Evolutionary conservation across 37 sponge, comb jelly and placozoan species (phyloP).

Genomic region (Bolinopsis microptera): DNA sequence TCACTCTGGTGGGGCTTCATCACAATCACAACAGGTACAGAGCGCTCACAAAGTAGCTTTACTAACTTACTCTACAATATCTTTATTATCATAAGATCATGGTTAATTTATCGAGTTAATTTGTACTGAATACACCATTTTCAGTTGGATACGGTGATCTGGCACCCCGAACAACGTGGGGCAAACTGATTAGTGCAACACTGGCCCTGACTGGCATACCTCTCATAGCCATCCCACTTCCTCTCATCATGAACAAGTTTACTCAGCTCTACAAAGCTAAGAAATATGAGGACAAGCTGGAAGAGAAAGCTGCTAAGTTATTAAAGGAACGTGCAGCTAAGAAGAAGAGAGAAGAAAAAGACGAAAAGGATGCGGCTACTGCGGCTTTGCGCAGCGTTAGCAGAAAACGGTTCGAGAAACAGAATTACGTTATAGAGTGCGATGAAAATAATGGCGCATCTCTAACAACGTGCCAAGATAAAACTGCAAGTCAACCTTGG

Average conservation of each 20-base stretch:
- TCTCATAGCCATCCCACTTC: conserved; percentile 35
- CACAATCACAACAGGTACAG: conserved; percentile 27
- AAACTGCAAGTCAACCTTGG: too few relatives aligned
- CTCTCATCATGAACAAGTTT: conserved; percentile 36
- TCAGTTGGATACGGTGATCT: conserved; percentile 22
- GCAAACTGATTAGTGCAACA: neutral
- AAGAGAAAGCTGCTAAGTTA: neutral
- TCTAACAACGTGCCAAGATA: neutral
- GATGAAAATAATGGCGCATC: neutral
- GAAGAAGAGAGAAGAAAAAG: neutral
- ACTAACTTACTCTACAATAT: too few relatives aligned
- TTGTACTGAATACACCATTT: neutral
- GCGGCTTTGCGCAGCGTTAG: neutral
- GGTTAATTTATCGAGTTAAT: too few relatives aligned
- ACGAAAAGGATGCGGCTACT: neutral
- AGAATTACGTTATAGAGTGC: neutral
- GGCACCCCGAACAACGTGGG: conserved; percentile 19
- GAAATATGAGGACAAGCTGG: neutral
- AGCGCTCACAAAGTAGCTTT: too few relatives aligned
- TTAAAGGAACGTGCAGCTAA: neutral
- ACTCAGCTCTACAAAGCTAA: neutral
- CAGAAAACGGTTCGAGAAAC: neutral
- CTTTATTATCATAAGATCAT: too few relatives aligned
- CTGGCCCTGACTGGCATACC: neutral
- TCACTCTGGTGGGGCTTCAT: conserved; percentile 31